Conservation (phyloP, 1,140 invertebrate genomes). For the Drosophila tropicalis region DNA sequence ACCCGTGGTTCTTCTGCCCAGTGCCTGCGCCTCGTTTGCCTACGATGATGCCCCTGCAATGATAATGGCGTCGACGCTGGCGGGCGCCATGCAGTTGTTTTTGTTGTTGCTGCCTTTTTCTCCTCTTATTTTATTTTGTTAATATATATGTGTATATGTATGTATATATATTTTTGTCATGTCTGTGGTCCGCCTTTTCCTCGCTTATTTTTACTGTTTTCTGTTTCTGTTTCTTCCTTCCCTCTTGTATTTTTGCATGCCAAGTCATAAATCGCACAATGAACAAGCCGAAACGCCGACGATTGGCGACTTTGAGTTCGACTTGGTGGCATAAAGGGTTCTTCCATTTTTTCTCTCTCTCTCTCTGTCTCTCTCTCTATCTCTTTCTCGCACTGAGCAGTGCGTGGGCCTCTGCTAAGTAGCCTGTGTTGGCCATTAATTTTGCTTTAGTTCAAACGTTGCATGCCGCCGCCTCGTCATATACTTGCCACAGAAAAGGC, state of each 20-base stretch:
- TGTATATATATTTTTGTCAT: constrained; percentile 31
- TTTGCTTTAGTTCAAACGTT: constrained; percentile 74
- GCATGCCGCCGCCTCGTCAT: constrained; percentile 50
- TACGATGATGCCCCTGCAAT: constrained; percentile 18
- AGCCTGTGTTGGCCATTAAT: constrained; percentile 81
- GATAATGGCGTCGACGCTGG: constrained; percentile 48
- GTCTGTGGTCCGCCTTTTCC: constrained; percentile 32
- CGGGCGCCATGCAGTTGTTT: constrained; percentile 66
- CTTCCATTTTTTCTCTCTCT: not conserved
- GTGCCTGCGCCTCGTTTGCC: constrained; percentile 10
- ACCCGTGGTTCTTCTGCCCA: constrained; percentile 52
- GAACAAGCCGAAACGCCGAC: constrained; percentile 56
- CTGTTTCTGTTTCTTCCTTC: constrained; percentile 10
- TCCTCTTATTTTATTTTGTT: not conserved
- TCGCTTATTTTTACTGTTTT: constrained; percentile 1
- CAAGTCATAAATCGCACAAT: constrained; percentile 73
- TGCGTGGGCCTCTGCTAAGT: constrained; percentile 72
- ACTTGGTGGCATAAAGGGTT: constrained; percentile 12
- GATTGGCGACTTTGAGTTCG: constrained; percentile 43
- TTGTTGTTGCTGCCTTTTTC: constrained; percentile 3
- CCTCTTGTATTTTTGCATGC: constrained; percentile 63
- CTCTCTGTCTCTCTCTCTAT: not conserved
- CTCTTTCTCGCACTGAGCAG: constrained; percentile 21
- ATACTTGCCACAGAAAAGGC: not conserved
- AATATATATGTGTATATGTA: not conserved